Evolutionary conservation across 2,113 vertebrate genomes (phyloP).

Genomic region (Spheniscus mendiculus): DNA sequence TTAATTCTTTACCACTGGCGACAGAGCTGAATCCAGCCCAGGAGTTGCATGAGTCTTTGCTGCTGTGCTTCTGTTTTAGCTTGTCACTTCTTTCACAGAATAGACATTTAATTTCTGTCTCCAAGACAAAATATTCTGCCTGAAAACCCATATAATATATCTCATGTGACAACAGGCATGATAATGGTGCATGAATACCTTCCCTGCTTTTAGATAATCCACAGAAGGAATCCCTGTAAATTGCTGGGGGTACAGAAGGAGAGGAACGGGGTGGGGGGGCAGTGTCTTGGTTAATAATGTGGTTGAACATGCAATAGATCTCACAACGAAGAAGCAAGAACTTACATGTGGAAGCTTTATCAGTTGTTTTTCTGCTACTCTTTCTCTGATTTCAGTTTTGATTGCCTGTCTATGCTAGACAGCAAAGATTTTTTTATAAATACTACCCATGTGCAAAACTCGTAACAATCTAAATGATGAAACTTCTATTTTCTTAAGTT

Average conservation of each 20-base stretch:
- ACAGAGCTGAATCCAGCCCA: neutral
- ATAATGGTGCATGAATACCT: neutral
- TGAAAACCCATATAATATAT: neutral
- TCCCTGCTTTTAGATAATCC: neutral
- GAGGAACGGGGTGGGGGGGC: neutral
- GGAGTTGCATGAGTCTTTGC: neutral
- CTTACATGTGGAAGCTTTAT: neutral
- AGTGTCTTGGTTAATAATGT: neutral
- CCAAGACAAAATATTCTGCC: slow-evolving; percentile 14
- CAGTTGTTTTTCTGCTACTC: neutral
- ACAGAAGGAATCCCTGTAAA: neutral
- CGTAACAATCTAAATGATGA: neutral
- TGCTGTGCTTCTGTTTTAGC: neutral
- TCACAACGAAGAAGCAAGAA: neutral
- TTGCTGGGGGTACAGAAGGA: neutral
- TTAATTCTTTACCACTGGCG: neutral
- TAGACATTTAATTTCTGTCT: neutral
- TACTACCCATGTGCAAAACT: neutral
- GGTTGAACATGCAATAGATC: neutral
- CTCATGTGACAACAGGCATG: neutral
- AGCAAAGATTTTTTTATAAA: neutral
- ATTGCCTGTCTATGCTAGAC: neutral
- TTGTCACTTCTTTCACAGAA: neutral
- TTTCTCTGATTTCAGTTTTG: neutral
- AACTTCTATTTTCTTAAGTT: neutral